These are phyloP conservation scores for Pocillopora damicornis DNA, from an alignment of 64 coral and sea anemone genomes.

Conservation along the genomic window DNA sequence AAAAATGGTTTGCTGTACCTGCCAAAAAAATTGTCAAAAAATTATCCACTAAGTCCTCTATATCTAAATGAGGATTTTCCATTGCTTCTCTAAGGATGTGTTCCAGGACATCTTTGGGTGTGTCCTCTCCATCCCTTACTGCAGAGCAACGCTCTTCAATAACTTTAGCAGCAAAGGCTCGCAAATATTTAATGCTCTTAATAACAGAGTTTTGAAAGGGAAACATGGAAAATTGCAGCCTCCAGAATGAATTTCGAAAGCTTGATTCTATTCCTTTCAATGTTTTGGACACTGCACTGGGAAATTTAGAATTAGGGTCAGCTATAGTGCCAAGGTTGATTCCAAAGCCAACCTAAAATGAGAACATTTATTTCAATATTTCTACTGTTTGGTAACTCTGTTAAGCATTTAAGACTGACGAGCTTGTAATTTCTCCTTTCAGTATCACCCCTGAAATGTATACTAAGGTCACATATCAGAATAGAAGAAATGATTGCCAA, in stretches of 20 bases:
- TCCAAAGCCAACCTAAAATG: slow-evolving; percentile 66
- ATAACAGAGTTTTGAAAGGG: slow-evolving; percentile 46
- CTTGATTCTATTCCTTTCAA: slow-evolving; percentile 11
- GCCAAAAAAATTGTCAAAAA: slow-evolving; percentile 71
- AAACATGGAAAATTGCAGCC: slow-evolving; percentile 37
- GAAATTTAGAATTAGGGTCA: slow-evolving; percentile 43
- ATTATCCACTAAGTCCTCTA: slow-evolving; percentile 66
- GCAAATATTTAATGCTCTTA: slow-evolving; percentile 32
- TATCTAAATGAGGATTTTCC: slow-evolving; percentile 32
- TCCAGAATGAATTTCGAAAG: slow-evolving; percentile 39
- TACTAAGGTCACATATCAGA: no score
- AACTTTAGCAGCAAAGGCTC: slow-evolving; percentile 47
- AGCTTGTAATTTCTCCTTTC: no score
- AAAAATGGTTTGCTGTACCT: slow-evolving; percentile 18
- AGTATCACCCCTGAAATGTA: no score
- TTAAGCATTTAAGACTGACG: no score
- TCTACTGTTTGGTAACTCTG: no score
- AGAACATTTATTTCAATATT: not conserved
- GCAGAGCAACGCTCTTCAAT: slow-evolving; percentile 43
- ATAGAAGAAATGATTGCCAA: no score
- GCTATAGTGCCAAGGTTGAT: slow-evolving; percentile 46
- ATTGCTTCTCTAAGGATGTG: slow-evolving; percentile 52
- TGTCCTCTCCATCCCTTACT: slow-evolving; percentile 5
- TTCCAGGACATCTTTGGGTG: slow-evolving; percentile 51
- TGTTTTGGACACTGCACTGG: slow-evolving; percentile 29